phyloP scores from a whole-genome alignment of 1,140 invertebrate species.

The Drosophila ananassae region DNA sequence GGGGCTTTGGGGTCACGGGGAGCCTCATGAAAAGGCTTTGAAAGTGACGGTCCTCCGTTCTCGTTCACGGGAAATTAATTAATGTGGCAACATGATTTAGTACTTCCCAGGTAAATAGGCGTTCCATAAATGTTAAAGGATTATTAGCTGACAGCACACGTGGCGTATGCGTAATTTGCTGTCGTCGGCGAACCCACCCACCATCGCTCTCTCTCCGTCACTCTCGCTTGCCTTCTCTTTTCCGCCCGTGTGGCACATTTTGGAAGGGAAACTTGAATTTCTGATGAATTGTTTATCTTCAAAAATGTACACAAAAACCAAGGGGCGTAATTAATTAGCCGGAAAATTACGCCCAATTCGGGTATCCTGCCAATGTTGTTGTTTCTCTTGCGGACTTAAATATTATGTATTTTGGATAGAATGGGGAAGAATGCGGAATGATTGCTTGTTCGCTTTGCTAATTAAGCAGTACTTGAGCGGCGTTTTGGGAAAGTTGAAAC shows the following conservation, averaged over 20 bases:
- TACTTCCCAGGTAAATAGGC: constrained; percentile 82
- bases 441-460: constrained; percentile 69
- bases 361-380: constrained; percentile 20
- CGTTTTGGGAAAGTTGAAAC: background rate
- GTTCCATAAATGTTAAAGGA: constrained; percentile 82
- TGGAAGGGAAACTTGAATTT: constrained; percentile 57
- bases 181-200: constrained; percentile 35
- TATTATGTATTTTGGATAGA: constrained; percentile 49
- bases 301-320: constrained; percentile 67
- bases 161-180: constrained; percentile 77
- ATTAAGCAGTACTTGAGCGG: constrained; percentile 63
- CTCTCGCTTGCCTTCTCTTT: background rate
- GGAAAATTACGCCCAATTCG: constrained; percentile 42
- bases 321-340: constrained; percentile 77
- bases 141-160: constrained; percentile 80
- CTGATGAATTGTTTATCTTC: constrained; percentile 80
- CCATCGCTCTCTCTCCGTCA: constrained; percentile 1
- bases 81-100: constrained; percentile 81
- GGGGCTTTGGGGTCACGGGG: background rate
- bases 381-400: constrained; percentile 27
- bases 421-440: constrained; percentile 40
- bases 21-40: constrained; percentile 13
- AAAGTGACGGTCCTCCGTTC: constrained; percentile 35
- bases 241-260: constrained; percentile 5
- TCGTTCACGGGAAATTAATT: constrained; percentile 79